Percentiles rank a stretch among this genome's conserved stretches.
Conservation (phyloP, 2,888 invertebrate genomes). For the Bimastos eiseni region DNA sequence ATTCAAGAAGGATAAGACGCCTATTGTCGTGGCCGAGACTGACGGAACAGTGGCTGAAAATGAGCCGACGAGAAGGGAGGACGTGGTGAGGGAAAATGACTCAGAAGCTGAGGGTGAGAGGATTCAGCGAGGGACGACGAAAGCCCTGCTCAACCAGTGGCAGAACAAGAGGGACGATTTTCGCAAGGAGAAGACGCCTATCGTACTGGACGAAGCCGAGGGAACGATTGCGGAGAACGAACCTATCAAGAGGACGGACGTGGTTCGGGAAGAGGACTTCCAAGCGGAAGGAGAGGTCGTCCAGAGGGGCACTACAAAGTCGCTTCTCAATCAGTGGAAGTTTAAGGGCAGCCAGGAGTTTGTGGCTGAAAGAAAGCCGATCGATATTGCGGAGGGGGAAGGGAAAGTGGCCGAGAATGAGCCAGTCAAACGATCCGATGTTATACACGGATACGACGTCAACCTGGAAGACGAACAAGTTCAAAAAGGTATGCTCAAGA, state of each 20-base stretch:
- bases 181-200: slow-evolving; percentile 29
- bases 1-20: slow-evolving; percentile 19
- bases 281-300: background rate
- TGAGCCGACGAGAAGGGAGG: slow-evolving; percentile 16
- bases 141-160: slow-evolving; percentile 18
- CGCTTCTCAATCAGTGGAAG: slow-evolving; percentile 21
- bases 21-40: slow-evolving; percentile 25
- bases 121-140: slow-evolving; percentile 7
- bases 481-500: slow-evolving; percentile 17
- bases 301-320: slow-evolving; percentile 18
- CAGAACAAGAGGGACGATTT: slow-evolving; percentile 31
- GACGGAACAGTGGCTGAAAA: slow-evolving; percentile 17
- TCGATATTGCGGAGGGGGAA: slow-evolving; percentile 22
- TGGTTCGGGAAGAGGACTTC: slow-evolving; percentile 3
- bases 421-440: background rate
- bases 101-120: background rate
- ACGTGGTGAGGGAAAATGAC: slow-evolving; percentile 20
- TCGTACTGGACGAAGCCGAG: slow-evolving; percentile 28
- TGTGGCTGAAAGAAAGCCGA: slow-evolving; percentile 20
- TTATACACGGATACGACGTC: background rate
- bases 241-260: slow-evolving; percentile 2
- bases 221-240: slow-evolving; percentile 24
- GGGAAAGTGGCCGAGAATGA: slow-evolving; percentile 25
- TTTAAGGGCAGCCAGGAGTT: slow-evolving; percentile 26
- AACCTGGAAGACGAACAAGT: background rate